Conservation (phyloP, 1,140 invertebrate genomes). For the Asbolus verrucosus region DNA sequence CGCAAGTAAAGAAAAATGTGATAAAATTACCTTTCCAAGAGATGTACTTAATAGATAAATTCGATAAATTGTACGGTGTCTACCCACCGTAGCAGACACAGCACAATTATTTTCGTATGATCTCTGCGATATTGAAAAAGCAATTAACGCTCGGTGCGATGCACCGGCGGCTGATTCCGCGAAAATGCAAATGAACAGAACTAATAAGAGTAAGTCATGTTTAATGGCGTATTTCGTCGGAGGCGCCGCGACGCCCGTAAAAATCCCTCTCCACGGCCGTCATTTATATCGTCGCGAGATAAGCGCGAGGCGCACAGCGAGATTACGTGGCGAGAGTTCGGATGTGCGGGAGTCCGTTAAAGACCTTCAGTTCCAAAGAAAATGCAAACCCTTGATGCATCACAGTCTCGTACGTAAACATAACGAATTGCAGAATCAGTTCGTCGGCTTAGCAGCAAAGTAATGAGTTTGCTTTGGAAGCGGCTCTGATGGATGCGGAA, state of each 20-base stretch:
- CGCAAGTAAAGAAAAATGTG: too few species aligned
- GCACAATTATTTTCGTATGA: background rate
- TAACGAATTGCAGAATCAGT: constrained; percentile 57
- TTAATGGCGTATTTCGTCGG: constrained; percentile 37
- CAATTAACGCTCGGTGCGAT: constrained; percentile 24
- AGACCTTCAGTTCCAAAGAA: constrained; percentile 52
- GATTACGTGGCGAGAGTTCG: constrained; percentile 46
- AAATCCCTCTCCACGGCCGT: constrained; percentile 26
- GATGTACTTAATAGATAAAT: too few species aligned
- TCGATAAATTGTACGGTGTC: too few species aligned
- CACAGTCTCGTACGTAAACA: constrained; percentile 53
- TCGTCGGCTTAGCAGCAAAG: constrained; percentile 54
- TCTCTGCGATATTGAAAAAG: constrained; percentile 12
- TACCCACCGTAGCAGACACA: too few species aligned
- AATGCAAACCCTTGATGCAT: constrained; percentile 54
- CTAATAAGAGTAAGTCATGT: constrained; percentile 39
- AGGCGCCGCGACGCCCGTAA: constrained; percentile 30
- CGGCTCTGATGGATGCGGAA: constrained; percentile 54
- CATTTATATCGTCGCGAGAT: constrained; percentile 38
- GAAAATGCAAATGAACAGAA: constrained; percentile 35
- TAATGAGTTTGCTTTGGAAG: constrained; percentile 58
- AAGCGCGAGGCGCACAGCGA: background rate
- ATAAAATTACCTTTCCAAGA: too few species aligned
- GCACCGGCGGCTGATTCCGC: background rate
- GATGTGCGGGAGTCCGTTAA: constrained; percentile 39